phyloP scores from a whole-genome alignment of 2,113 vertebrate genomes.

The Tachysurus vachellii region DNA sequence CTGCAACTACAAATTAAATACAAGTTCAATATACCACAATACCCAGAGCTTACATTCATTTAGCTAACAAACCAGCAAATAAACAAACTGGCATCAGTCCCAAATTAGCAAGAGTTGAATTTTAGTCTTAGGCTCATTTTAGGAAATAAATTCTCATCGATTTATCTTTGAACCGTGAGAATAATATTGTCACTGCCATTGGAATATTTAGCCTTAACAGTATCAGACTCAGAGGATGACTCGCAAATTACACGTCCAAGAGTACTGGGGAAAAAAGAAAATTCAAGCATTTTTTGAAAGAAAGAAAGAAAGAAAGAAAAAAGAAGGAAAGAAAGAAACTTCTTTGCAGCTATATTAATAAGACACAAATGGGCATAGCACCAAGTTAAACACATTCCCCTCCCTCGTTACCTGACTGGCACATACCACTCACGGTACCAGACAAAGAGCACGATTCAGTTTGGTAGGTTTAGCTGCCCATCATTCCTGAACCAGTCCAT shows the following conservation, averaged over 20 bases:
- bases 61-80: not conserved
- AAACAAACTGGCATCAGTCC: not conserved
- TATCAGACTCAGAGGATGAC: not conserved
- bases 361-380: conserved; percentile 59
- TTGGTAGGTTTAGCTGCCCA: conserved; percentile 55
- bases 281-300: too few species aligned
- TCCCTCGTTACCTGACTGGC: conserved; percentile 61
- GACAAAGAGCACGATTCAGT: conserved; percentile 76
- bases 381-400: conserved; percentile 70
- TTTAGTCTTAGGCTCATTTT: not conserved
- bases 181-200: not conserved
- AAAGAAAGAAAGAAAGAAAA: not conserved
- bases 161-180: not conserved
- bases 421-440: conserved; percentile 58
- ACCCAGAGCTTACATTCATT: not conserved
- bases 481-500: conserved; percentile 61
- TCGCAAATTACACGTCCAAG: not conserved
- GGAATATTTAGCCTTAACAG: too few species aligned
- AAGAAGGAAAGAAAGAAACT: conserved; percentile 15
- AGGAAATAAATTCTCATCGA: not conserved
- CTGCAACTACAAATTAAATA: not conserved
- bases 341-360: conserved; percentile 58
- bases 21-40: not conserved
- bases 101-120: not conserved
- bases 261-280: not conserved